Conservation (phyloP, 1,140 invertebrate genomes). For the Euborellia annulipes region DNA sequence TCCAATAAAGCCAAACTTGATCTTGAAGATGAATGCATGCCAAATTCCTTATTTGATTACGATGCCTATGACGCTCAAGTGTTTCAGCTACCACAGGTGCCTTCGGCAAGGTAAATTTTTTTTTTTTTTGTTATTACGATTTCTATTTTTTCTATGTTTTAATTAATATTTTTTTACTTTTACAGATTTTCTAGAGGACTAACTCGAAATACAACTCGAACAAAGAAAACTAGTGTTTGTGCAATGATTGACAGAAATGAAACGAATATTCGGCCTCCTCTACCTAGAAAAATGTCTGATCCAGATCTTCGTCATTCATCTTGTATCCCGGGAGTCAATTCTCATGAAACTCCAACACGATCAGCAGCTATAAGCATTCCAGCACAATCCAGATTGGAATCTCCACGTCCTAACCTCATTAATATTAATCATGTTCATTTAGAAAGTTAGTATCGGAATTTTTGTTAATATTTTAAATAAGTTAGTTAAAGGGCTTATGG, state of each 20-base stretch:
- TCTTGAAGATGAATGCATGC: slow-evolving; percentile 62
- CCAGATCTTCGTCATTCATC: slow-evolving; percentile 56
- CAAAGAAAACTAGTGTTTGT: slow-evolving; percentile 51
- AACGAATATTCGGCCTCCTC: slow-evolving; percentile 16
- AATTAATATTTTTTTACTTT: slow-evolving; percentile 25
- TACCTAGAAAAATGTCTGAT: slow-evolving; percentile 64
- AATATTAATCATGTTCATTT: no score
- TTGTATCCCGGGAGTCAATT: slow-evolving; percentile 21
- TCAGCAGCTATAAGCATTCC: slow-evolving; percentile 36
- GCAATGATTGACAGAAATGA: slow-evolving; percentile 36
- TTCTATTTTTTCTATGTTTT: slow-evolving; percentile 15
- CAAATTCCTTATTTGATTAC: slow-evolving; percentile 78
- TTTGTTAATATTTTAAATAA: no score
- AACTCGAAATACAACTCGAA: slow-evolving; percentile 38
- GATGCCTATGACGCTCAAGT: slow-evolving; percentile 92
- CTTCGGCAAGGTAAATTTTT: slow-evolving; percentile 32
- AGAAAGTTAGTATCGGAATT: no score
- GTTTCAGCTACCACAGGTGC: slow-evolving; percentile 63
- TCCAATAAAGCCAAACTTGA: slow-evolving; percentile 33
- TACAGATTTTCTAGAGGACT: slow-evolving; percentile 29
- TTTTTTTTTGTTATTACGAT: no score
- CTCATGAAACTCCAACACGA: slow-evolving; percentile 18
- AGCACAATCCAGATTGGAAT: slow-evolving; percentile 10
- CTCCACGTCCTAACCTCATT: no score
- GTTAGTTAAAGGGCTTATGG: no score